Evolutionary conservation across 1,140 invertebrate species (phyloP).

Genomic region (Fopius arisanus): DNA sequence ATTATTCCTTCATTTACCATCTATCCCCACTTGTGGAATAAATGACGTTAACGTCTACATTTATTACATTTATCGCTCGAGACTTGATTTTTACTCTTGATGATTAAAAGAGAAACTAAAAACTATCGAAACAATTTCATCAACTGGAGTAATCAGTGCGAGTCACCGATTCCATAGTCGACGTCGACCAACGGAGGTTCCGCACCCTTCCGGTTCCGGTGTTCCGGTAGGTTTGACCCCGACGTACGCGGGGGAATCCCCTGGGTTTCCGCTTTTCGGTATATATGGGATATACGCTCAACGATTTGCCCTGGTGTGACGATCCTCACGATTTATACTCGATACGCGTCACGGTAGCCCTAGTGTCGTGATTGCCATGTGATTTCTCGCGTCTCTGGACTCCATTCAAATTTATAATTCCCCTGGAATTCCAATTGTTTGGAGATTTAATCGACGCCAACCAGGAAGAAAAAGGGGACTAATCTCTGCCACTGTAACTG

Average conservation of each 20-base stretch:
- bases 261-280: conserved; percentile 27
- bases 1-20: not conserved
- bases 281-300: conserved; percentile 60
- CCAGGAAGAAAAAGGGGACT: not conserved
- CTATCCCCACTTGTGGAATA: too few species aligned
- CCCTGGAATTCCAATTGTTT: not conserved
- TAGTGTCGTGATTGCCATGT: not conserved
- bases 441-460: not conserved
- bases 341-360: not conserved
- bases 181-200: conserved; percentile 49
- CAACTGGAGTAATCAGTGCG: conserved; percentile 56
- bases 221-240: conserved; percentile 63
- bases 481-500: too few species aligned
- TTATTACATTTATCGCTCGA: too few species aligned
- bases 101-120: not conserved
- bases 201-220: conserved; percentile 65
- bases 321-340: conserved; percentile 30
- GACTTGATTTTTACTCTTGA: not conserved
- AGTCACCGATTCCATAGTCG: conserved; percentile 49
- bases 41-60: too few species aligned
- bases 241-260: conserved; percentile 17
- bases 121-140: conserved; percentile 29
- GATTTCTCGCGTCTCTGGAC: not conserved
- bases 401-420: conserved; percentile 5
- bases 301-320: conserved; percentile 50